A percentile compares a stretch with the other conserved stretches of the same genome.
These are phyloP conservation scores for Onychomys arenicola DNA, from an alignment of 2,797 vertebrate species.

Conservation along the genomic window DNA sequence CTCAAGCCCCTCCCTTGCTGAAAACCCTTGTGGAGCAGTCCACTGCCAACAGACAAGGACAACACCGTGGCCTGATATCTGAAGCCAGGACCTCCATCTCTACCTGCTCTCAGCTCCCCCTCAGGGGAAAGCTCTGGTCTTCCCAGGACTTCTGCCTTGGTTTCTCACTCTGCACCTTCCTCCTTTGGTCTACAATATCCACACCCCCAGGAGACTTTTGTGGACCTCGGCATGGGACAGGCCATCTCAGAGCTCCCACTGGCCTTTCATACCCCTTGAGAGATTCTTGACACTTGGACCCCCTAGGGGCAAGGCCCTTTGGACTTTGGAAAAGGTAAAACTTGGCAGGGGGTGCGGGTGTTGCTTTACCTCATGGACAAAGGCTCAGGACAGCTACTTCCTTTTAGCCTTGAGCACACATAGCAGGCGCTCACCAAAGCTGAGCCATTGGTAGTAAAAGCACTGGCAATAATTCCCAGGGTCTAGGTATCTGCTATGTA, in stretches of 20 bases:
- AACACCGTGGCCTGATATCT: background rate
- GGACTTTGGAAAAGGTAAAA: background rate
- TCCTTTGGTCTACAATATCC: background rate
- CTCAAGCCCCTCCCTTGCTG: background rate
- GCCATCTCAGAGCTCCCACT: background rate
- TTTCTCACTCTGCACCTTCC: background rate
- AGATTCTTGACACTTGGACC: background rate
- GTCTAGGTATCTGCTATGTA: background rate
- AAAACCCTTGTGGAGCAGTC: background rate
- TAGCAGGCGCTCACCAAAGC: background rate
- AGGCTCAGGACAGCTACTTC: too few relatives aligned
- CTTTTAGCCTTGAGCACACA: background rate
- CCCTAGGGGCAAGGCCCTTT: background rate
- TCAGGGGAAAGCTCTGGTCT: background rate
- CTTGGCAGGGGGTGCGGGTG: accelerated
- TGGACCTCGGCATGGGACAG: too few relatives aligned
- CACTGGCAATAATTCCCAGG: accelerated
- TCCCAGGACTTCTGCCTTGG: too few relatives aligned
- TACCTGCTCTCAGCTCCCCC: background rate
- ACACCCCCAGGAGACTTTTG: background rate
- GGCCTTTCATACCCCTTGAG: background rate
- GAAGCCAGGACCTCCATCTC: background rate
- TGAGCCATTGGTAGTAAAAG: background rate
- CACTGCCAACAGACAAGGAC: too few relatives aligned
- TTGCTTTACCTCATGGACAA: background rate